Evolutionary conservation across 2,113 vertebrate species (phyloP), one percentile per base, ranked within the genome.

Genomic region (Stegostoma tigrinum): DNA sequence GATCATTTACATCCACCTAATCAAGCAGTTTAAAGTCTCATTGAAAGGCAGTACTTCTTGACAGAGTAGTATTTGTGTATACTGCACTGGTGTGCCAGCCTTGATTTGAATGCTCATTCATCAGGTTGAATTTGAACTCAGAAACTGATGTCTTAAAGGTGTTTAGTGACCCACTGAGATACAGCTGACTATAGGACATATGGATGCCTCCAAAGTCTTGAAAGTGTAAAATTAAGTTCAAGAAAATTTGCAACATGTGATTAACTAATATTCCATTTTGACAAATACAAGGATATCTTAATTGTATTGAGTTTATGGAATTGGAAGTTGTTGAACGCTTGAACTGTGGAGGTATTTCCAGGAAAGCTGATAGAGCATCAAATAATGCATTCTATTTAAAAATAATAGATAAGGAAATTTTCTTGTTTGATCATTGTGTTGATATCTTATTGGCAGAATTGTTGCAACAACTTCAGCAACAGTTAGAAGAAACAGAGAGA

Each of bases 401-500:
- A 12, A 68, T 3, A 83, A 42, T 83, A 96, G 61, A 95, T 38
- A 95, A 96, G 48, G 89, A 52, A 95, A 87, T 21, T 8, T 68
- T 96, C 55, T 70, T 17, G 12, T 67, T 21, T 21, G 66, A 67
- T 96, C 96, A 85, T 96, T 19, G 91, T 6, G 42, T 90, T 96
- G 89, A 8, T 0, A 5, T 95, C 95, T n/a, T 95, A 95, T 95
- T 90, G 34, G 55, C 96, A 99, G 99, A 99, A 96, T 96, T 70
- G 70, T 55, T 98, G 86, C 98, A 98, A 96, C 98, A 98, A 96
- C 96, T 99, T 67, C 98, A 99, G 95, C 98, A 98, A 52, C 98
- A 99, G 96, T 97, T 99, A 67, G 96, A 97, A 2, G 98, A 99
- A 78, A 98, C 98, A 0, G 98, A 99, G 83, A 97, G 97, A 0